These are phyloP conservation scores for Carapus acus DNA, from an alignment of 2,797 vertebrate species.

Conservation along the genomic window DNA sequence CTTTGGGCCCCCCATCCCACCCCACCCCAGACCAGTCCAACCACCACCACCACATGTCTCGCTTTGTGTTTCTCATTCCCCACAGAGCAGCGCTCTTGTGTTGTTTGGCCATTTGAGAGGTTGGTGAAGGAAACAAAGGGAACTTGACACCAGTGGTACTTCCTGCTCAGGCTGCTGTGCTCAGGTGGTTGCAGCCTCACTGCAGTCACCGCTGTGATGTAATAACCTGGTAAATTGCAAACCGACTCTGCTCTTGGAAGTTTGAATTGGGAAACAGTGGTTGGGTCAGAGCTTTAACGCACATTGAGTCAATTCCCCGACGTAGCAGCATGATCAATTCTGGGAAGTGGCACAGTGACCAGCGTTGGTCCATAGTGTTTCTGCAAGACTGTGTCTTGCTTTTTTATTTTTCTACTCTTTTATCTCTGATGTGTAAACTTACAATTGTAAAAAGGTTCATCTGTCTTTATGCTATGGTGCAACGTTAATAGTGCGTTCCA, in stretches of 20 bases:
- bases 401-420: no score
- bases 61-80: conserved; percentile 26
- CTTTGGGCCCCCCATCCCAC: no score
- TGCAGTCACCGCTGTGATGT: conserved; percentile 22
- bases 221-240: conserved; percentile 28
- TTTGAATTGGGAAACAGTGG: conserved; percentile 50
- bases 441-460: no score
- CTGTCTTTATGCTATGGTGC: no score
- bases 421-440: no score
- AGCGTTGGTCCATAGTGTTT: background rate
- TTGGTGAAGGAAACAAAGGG: conserved; percentile 18
- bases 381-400: no score
- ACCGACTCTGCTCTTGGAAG: conserved; percentile 42
- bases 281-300: conserved; percentile 50
- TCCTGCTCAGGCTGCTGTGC: background rate
- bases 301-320: conserved; percentile 29
- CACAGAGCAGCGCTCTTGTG: conserved; percentile 10
- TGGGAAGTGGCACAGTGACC: conserved; percentile 39
- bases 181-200: conserved; percentile 6
- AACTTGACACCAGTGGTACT: background rate
- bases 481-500: no score
- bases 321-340: conserved; percentile 43
- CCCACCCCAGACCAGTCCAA: no score
- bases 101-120: conserved; percentile 17
- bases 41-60: conserved; percentile 34